Conservation (phyloP, 92 coral and sea anemone genomes). For the Anthopleura xanthogrammica region DNA sequence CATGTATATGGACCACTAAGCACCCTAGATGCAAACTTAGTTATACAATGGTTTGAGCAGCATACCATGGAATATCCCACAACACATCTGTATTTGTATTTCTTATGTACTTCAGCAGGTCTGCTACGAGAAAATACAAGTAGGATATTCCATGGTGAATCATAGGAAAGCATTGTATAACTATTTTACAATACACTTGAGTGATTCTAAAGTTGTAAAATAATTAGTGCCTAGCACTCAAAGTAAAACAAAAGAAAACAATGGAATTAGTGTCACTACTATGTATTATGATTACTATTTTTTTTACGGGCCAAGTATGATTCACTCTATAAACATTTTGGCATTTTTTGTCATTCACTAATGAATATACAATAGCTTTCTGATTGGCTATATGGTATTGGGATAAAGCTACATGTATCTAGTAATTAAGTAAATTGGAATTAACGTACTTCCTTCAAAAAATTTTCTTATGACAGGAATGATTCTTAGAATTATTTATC, state of each 20-base stretch:
- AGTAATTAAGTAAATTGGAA: not conserved
- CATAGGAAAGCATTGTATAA: no score
- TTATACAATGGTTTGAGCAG: no score
- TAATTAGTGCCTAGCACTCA: no score
- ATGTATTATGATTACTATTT: not conserved
- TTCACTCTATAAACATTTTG: not conserved
- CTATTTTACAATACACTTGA: no score
- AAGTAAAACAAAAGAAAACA: not conserved
- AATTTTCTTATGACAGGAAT: not conserved
- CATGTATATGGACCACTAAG: no score
- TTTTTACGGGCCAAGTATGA: not conserved
- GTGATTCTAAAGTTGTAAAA: no score
- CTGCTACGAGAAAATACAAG: no score
- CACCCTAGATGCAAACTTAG: no score
- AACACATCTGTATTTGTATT: no score
- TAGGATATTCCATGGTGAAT: no score
- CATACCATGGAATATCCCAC: no score
- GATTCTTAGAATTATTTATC: not conserved
- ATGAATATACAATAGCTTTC: not conserved
- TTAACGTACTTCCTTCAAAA: not conserved
- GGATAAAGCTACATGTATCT: not conserved
- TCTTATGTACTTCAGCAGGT: no score
- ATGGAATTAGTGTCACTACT: not conserved
- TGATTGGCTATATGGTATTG: not conserved
- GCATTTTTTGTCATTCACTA: not conserved